A percentile compares a stretch with the other conserved stretches of the same genome.
phyloP scores from a whole-genome alignment of 64 coral and sea anemone genomes.

The Montipora sp. region DNA sequence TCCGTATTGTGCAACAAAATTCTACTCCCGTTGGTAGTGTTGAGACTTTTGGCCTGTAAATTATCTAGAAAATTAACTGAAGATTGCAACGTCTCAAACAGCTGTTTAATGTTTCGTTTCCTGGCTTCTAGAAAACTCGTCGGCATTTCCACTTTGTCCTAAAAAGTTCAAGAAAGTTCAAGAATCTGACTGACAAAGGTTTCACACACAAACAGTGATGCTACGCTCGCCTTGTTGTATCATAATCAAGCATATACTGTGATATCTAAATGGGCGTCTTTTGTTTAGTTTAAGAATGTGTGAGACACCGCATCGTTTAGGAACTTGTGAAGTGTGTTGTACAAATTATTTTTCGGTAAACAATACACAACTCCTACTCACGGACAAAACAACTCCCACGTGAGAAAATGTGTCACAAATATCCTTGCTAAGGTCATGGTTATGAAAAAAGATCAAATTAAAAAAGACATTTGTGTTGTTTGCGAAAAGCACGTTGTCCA shows the following conservation, averaged over 20 bases:
- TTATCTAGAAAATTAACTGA: not conserved
- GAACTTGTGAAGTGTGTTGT: not conserved
- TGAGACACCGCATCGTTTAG: not conserved
- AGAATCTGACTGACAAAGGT: not conserved
- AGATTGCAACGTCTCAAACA: not conserved
- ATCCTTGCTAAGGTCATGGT: not conserved
- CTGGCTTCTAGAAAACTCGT: not conserved
- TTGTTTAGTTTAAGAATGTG: not conserved
- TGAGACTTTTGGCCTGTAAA: not conserved
- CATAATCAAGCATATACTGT: not conserved
- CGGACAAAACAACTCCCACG: not conserved
- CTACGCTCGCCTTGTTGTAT: not conserved
- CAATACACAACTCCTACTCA: not conserved
- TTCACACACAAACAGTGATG: not conserved
- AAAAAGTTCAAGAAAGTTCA: not conserved
- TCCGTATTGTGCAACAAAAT: not conserved
- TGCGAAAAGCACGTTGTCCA: not conserved
- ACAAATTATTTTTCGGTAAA: slow-evolving; percentile 5
- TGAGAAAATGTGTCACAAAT: not conserved
- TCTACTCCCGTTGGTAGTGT: not conserved
- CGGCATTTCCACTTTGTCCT: not conserved
- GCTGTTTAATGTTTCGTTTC: not conserved
- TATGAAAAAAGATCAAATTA: not conserved
- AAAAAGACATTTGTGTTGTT: not conserved
- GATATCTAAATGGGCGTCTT: not conserved